Evolutionary conservation across 2,797 vertebrate genomes (phyloP).

Genomic region (Sciurus vulgaris): DNA sequence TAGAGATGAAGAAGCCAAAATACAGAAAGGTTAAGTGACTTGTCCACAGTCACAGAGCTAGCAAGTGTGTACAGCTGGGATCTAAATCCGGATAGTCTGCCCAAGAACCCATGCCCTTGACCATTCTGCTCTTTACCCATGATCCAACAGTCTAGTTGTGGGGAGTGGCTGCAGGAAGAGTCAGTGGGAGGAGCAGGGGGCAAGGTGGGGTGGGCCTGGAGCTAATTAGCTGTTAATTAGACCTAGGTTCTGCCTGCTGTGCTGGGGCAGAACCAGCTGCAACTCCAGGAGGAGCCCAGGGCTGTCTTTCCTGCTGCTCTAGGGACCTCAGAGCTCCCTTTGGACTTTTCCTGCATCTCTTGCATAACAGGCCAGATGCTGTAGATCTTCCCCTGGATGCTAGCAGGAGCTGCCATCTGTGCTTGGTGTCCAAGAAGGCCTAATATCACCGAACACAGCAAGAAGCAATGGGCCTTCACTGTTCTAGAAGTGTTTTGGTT

Average conservation of each 20-base stretch:
- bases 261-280: not conserved
- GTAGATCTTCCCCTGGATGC: not conserved
- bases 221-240: not conserved
- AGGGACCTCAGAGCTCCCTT: constrained; percentile 16
- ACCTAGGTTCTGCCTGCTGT: not conserved
- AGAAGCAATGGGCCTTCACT: not conserved
- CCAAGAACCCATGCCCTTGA: not conserved
- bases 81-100: not conserved
- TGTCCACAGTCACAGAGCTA: not conserved
- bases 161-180: not conserved
- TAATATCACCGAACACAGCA: not conserved
- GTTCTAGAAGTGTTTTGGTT: not conserved
- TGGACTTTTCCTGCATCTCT: not conserved
- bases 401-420: constrained; percentile 35
- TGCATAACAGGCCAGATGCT: not conserved
- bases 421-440: not conserved
- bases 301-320: not conserved
- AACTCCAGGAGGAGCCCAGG: not conserved
- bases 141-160: too few species aligned
- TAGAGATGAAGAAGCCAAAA: not conserved
- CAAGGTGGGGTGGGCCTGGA: not conserved
- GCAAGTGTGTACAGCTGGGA: not conserved
- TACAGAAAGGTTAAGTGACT: not conserved
- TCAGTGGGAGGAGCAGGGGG: not conserved
- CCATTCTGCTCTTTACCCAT: not conserved